Evolutionary conservation across 2,113 vertebrate genomes (phyloP), one percentile per base, ranked within the genome.

Genomic region (Castor canadensis): DNA sequence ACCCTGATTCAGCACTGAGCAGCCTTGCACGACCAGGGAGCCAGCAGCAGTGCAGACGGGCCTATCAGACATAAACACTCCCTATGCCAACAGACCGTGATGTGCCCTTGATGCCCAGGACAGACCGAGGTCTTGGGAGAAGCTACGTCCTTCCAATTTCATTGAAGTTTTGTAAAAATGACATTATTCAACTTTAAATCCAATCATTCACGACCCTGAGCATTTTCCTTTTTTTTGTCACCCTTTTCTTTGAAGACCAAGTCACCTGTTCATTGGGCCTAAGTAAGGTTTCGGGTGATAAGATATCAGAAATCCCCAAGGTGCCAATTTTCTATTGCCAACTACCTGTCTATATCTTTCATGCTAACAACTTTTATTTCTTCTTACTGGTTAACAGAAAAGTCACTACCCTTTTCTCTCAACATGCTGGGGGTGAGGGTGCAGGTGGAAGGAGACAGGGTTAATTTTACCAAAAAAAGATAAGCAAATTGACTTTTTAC

Each of bases 401-500:
- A 95, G 45, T 87, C 79, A 56, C 43, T 66, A 19, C 17, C 32
- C 38, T n/a, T 97, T 97, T 96, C 93, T 93, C 81, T 92, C 86
- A 77, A 93, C 35, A 24, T 73, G 38, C 86, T 85, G 92, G 94
- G 54, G 52, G n/a, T n/a, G n/a, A n/a, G n/a, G n/a, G n/a, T n/a
- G n/a, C n/a, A n/a, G n/a, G n/a, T n/a, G 93, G 86, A 20, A 3
- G 24, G 5, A 30, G 20, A 1, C 38, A 28, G 69, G 85, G 85
- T 94, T 93, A 77, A 95, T 96, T 97, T 75, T 89, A 72, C 94
- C 82, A 75, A 95, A 82, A 64, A 73, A 43, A 49, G 54, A 87
- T 47, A 81, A 94, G 89, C 95, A 98, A 97, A 98, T 97, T 97
- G 97, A 97, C 96, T 97, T 98, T 98, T 98, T 94, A 94, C 47